Evolutionary conservation across 2,797 vertebrate genomes (phyloP).

Genomic region (Stomatorhinus walkeri): DNA sequence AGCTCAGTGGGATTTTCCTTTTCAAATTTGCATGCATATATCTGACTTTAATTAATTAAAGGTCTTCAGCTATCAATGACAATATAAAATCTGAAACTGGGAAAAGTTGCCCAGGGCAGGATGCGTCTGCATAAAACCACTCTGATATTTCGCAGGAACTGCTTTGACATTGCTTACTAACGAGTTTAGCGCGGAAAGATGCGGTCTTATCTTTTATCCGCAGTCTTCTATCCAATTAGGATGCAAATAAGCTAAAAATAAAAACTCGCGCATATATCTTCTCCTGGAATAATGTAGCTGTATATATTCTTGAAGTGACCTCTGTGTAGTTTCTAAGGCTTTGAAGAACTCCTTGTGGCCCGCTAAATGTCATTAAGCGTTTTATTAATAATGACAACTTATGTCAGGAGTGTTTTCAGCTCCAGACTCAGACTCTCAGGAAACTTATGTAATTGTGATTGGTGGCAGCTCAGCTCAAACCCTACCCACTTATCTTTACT

Average conservation of each 20-base stretch:
- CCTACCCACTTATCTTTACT: background rate
- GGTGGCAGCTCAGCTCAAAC: background rate
- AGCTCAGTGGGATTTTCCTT: background rate
- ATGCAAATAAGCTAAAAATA: conserved; percentile 16
- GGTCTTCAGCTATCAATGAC: conserved; percentile 1
- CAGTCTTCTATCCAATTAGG: conserved; percentile 7
- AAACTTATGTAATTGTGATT: background rate
- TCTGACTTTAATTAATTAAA: conserved; percentile 6
- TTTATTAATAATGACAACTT: background rate
- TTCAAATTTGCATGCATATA: background rate
- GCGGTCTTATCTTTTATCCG: background rate
- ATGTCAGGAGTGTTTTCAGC: background rate
- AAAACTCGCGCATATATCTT: background rate
- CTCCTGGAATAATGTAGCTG: background rate
- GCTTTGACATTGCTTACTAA: conserved; percentile 1
- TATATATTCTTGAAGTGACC: background rate
- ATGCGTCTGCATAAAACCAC: background rate
- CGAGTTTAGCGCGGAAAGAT: background rate
- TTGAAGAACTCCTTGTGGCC: background rate
- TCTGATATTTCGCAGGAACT: background rate
- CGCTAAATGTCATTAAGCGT: background rate
- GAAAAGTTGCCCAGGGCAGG: background rate
- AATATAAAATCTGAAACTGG: background rate
- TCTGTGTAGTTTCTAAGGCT: background rate
- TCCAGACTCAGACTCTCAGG: background rate